Evolutionary conservation across 2,113 vertebrate genomes (phyloP).

Genomic region (Psephotus haematonotus): DNA sequence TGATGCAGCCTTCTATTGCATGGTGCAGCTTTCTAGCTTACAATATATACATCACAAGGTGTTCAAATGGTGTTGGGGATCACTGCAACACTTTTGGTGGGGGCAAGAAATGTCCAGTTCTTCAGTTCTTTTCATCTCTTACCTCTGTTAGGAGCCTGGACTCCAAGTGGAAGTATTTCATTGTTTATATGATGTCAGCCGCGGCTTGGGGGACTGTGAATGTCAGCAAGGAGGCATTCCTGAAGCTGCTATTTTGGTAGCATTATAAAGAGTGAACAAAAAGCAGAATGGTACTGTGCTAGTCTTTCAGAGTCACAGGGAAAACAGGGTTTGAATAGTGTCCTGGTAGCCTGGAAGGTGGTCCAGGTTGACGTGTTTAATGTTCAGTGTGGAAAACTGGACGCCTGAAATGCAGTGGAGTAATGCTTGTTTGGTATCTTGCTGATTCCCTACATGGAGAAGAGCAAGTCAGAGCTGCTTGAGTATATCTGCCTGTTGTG

Average conservation of each 20-base stretch:
- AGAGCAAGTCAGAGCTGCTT: not conserved
- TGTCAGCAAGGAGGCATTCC: not conserved
- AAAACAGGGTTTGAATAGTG: not conserved
- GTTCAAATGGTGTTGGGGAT: not conserved
- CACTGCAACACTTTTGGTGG: not conserved
- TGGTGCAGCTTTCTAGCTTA: not conserved
- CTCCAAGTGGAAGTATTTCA: not conserved
- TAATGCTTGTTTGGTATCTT: not conserved
- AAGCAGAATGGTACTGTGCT: not conserved
- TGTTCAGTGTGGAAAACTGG: not conserved
- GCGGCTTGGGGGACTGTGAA: not conserved
- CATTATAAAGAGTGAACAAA: not conserved
- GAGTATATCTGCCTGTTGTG: not conserved
- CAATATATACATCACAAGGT: fast-evolving
- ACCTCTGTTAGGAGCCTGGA: not conserved
- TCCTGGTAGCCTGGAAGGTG: not conserved
- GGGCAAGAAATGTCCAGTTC: not conserved
- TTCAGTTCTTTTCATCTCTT: not conserved
- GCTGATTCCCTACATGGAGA: not conserved
- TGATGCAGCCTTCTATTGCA: not conserved
- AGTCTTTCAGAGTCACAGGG: not conserved
- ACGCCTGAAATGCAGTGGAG: not conserved
- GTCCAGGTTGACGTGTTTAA: not conserved
- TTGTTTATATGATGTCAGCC: not conserved
- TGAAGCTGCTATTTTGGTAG: not conserved